Evolutionary conservation across 2,888 invertebrate species (phyloP), one percentile per base, ranked within the genome.

Genomic region (Drosophila helvetica): DNA sequence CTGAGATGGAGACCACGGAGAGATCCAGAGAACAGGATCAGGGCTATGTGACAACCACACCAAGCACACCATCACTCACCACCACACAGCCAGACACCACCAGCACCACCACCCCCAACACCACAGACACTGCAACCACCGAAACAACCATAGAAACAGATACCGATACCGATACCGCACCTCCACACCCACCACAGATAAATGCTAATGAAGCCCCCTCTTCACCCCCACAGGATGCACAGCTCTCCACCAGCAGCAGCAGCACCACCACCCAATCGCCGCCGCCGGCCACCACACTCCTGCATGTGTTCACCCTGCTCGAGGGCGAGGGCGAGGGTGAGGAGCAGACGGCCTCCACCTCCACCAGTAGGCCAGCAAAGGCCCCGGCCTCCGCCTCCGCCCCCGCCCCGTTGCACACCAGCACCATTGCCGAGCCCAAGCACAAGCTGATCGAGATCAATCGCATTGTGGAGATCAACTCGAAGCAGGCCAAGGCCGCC

Each of bases 391-490:
- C n/a, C n/a, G n/a, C n/a, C n/a, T n/a, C n/a, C n/a, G n/a, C n/a
- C n/a, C n/a, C n/a, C n/a, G 51, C 7, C 76, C 72, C n/a, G 68
- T 15, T 7, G 38, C 7, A 15, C 38, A n/a, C 8, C 48, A 58
- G 8, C 27, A 80, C 80, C 9, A 65, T 62, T 1, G 66, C 70
- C 10, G 79, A 80, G 38, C 89, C 91, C 59, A 89, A 90, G 65
- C 93, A 95, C 79, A 94, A 94, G 90, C 86, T 95, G 18, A 94
- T 95, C 71, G 95, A 95, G 78, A 94, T 96, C 0, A 95, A 94
- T 89, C 93, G 95, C 88, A 94, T 95, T 33, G 94, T 95, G 3
- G 95, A 95, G 92, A 94, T 95, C 1, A 94, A 94, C 43, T 94
- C 94, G 0, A 94, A 95, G 90, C 93, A 94, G 86, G 94, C 94